phyloP scores from a whole-genome alignment of 2,888 invertebrate species.

The Acleris sparsana region DNA sequence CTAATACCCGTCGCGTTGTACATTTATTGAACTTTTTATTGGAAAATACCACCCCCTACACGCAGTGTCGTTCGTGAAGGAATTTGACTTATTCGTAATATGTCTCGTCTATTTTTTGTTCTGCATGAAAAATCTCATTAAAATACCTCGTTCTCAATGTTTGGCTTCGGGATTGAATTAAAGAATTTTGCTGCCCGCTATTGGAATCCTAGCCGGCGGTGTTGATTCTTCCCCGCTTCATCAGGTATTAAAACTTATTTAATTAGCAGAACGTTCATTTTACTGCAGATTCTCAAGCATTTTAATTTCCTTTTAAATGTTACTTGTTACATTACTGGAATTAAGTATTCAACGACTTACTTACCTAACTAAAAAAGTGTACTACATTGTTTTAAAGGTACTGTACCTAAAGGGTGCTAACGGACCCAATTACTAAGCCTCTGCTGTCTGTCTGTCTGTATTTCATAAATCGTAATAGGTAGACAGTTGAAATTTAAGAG shows the following conservation, averaged over 20 bases:
- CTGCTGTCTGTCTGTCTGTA: too few relatives aligned
- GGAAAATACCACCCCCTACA: slow-evolving; percentile 65
- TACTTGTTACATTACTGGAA: background rate
- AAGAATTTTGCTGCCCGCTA: slow-evolving; percentile 31
- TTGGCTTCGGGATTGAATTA: slow-evolving; percentile 38
- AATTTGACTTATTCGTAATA: slow-evolving; percentile 41
- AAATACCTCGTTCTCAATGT: slow-evolving; percentile 50
- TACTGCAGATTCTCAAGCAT: slow-evolving; percentile 1
- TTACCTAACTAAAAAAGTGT: background rate
- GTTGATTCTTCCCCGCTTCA: slow-evolving; percentile 30
- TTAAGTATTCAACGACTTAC: background rate
- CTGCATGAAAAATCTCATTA: slow-evolving; percentile 50
- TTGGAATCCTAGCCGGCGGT: slow-evolving; percentile 32
- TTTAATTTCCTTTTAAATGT: slow-evolving; percentile 1
- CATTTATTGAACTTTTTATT: slow-evolving; percentile 74
- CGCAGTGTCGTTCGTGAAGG: slow-evolving; percentile 47
- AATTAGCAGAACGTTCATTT: slow-evolving; percentile 20
- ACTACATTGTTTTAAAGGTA: too few relatives aligned
- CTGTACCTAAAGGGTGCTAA: too few relatives aligned
- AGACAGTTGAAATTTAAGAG: too few relatives aligned
- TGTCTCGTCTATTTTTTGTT: slow-evolving; percentile 38
- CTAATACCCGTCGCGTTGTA: slow-evolving; percentile 70
- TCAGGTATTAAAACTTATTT: slow-evolving; percentile 32
- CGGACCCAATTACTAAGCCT: too few relatives aligned
- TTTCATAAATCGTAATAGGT: too few relatives aligned